A percentile compares a stretch with the other conserved stretches of the same genome.
Conservation (phyloP, 2,797 vertebrate species). For the Synanceia verrucosa region DNA sequence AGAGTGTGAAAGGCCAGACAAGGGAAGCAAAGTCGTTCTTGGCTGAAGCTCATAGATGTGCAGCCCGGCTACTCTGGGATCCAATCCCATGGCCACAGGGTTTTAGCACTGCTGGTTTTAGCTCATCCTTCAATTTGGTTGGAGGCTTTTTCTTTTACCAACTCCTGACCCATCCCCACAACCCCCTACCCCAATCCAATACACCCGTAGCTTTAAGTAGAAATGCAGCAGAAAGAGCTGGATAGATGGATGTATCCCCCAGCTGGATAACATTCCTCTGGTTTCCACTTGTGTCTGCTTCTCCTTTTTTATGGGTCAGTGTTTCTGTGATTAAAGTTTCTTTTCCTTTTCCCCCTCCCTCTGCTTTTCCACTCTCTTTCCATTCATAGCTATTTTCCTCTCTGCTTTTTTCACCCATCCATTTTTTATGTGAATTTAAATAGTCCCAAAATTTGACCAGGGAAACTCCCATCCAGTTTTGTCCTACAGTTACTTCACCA, state of each 20-base stretch:
- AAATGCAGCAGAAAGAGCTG: slow-evolving; percentile 78
- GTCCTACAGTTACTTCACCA: slow-evolving; percentile 15
- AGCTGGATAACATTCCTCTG: slow-evolving; percentile 82
- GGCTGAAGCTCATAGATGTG: slow-evolving; percentile 58
- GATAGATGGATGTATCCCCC: slow-evolving; percentile 78
- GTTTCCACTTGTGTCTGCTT: slow-evolving; percentile 85
- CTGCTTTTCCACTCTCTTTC: slow-evolving; percentile 72
- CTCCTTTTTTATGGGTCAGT: slow-evolving; percentile 81
- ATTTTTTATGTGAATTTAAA: slow-evolving; percentile 68
- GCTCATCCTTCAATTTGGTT: slow-evolving; percentile 78
- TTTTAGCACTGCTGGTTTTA: slow-evolving; percentile 77
- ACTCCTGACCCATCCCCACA: slow-evolving; percentile 34
- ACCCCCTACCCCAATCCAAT: slow-evolving; percentile 45
- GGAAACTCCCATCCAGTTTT: slow-evolving; percentile 58
- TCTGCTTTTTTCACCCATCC: slow-evolving; percentile 37
- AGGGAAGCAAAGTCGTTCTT: slow-evolving; percentile 53
- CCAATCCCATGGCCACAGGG: slow-evolving; percentile 48
- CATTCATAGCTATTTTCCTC: slow-evolving; percentile 73
- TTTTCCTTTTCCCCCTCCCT: slow-evolving; percentile 60
- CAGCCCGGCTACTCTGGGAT: slow-evolving; percentile 49
- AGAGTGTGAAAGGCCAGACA: slow-evolving; percentile 56
- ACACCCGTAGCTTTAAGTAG: slow-evolving; percentile 70
- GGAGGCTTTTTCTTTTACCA: slow-evolving; percentile 51
- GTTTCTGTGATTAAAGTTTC: slow-evolving; percentile 83
- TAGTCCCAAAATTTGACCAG: slow-evolving; percentile 39